phyloP scores from a whole-genome alignment of 2,888 invertebrate genomes.

The Selenia dentaria region DNA sequence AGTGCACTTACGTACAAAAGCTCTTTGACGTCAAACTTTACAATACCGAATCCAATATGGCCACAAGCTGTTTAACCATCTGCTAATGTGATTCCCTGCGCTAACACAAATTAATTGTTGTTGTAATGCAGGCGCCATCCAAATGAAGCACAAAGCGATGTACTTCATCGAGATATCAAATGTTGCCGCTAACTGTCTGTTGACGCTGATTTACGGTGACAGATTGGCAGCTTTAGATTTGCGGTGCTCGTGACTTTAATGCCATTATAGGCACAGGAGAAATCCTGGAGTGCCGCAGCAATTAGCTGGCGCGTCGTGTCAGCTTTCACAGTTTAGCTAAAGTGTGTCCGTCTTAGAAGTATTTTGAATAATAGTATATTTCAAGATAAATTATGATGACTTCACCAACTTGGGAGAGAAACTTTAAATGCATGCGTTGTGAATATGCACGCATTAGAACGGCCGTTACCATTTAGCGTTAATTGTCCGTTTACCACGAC shows the following conservation, averaged over 20 bases:
- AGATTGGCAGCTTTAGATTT: conserved; percentile 40
- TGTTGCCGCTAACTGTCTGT: conserved; percentile 34
- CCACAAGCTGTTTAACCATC: conserved; percentile 65
- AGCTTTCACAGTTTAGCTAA: conserved; percentile 27
- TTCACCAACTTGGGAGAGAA: conserved; percentile 14
- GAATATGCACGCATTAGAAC: conserved; percentile 5
- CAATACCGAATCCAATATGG: conserved; percentile 55
- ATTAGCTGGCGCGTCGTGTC: conserved; percentile 34
- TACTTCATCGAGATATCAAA: conserved; percentile 43
- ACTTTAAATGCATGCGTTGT: conserved; percentile 8
- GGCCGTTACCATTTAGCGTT: conserved; percentile 8
- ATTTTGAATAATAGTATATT: too few relatives aligned
- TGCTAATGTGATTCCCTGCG: conserved; percentile 67
- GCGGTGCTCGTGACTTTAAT: conserved; percentile 42
- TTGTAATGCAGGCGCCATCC: conserved; percentile 49
- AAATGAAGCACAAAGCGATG: conserved; percentile 40
- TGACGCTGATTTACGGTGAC: conserved; percentile 44
- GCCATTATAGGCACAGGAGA: conserved; percentile 31
- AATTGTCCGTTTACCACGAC: conserved; percentile 8
- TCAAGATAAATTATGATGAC: conserved; percentile 2
- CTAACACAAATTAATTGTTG: conserved; percentile 66
- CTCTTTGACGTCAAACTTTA: conserved; percentile 52
- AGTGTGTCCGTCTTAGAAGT: too few relatives aligned
- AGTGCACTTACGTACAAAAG: conserved; percentile 45
- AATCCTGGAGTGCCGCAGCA: conserved; percentile 41